Evolutionary conservation across 1,140 invertebrate species (phyloP).

Genomic region (Musca domestica): DNA sequence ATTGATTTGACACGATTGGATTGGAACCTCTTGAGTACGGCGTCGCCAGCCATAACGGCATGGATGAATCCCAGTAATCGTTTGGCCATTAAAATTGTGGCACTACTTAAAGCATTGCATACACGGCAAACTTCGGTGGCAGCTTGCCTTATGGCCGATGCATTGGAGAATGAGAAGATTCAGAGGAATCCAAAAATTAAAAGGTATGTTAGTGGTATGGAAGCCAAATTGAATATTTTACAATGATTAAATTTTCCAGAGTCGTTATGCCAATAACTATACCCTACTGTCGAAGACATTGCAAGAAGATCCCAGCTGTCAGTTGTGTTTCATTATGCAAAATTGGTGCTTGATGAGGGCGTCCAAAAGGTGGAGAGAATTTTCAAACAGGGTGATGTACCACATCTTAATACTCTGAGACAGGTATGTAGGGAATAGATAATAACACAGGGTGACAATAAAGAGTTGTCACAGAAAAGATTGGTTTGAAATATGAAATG

Average conservation of each 20-base stretch:
- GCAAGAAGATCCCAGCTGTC: constrained; percentile 94
- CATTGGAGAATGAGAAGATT: constrained; percentile 68
- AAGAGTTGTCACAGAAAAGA: no score
- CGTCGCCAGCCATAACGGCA: constrained; percentile 92
- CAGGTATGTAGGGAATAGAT: constrained; percentile 58
- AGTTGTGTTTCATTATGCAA: constrained; percentile 85
- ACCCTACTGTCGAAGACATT: constrained; percentile 87
- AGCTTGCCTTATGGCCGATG: constrained; percentile 92
- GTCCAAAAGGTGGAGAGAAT: constrained; percentile 77
- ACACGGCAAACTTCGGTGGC: constrained; percentile 81
- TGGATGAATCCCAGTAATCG: constrained; percentile 96
- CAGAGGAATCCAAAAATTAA: constrained; percentile 51
- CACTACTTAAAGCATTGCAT: constrained; percentile 74
- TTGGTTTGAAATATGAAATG: no score
- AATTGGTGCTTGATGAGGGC: constrained; percentile 77
- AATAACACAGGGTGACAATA: not conserved
- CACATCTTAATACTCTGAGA: constrained; percentile 83
- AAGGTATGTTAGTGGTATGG: constrained; percentile 42
- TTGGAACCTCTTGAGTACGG: constrained; percentile 95
- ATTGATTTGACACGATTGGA: constrained; percentile 93
- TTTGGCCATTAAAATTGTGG: constrained; percentile 76
- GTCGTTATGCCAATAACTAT: constrained; percentile 80
- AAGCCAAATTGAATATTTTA: not conserved
- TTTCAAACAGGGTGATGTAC: constrained; percentile 78
- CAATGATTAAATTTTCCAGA: constrained; percentile 63